Conservation (phyloP, 2,888 invertebrate genomes). For the Fragum sueziense region DNA sequence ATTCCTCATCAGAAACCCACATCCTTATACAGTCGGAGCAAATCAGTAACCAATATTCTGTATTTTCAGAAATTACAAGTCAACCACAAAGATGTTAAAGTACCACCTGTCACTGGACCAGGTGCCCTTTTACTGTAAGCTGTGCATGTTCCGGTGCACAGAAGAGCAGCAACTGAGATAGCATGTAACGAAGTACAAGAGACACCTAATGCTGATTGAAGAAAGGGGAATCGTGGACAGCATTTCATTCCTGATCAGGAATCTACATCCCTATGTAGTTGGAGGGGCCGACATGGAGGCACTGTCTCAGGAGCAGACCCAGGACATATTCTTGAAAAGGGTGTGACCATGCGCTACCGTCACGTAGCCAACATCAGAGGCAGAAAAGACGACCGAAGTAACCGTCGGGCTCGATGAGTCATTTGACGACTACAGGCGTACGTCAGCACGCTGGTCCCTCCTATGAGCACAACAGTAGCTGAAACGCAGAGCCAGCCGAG, state of each 20-base stretch:
- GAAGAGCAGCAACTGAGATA: neutral
- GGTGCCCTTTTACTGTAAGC: too few species aligned
- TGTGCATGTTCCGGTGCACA: too few species aligned
- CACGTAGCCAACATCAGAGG: neutral
- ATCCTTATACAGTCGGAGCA: too few species aligned
- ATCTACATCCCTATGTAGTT: too few species aligned
- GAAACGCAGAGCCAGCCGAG: neutral
- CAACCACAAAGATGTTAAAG: neutral
- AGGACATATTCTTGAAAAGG: neutral
- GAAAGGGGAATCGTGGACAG: too few species aligned
- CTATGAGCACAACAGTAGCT: neutral
- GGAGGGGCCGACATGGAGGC: too few species aligned
- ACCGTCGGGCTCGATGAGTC: neutral
- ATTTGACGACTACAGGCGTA: neutral
- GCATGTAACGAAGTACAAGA: conserved; percentile 10
- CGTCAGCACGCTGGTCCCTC: neutral
- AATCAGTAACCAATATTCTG: too few species aligned
- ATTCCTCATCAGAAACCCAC: too few species aligned
- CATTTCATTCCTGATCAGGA: neutral
- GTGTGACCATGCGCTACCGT: neutral
- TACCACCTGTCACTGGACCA: neutral
- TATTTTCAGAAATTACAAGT: too few species aligned
- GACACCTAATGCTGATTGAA: neutral
- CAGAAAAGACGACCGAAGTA: neutral
- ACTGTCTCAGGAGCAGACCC: too few species aligned